Conservation (phyloP, 2,113 vertebrate genomes). For the Saguinus midas region DNA sequence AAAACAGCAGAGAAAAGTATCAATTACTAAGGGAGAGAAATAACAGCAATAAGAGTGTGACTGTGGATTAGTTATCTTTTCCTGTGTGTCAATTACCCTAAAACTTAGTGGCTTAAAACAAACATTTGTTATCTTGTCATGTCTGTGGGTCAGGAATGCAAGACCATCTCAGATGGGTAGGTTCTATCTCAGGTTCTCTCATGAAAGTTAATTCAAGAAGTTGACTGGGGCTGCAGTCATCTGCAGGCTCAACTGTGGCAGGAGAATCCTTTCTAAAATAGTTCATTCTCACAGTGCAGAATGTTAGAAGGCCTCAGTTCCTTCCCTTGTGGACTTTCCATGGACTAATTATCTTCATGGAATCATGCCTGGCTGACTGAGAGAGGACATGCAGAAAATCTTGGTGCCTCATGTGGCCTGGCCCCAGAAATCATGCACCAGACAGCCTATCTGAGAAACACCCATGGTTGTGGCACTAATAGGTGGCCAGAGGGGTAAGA, state of each 20-base stretch:
- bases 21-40: not conserved
- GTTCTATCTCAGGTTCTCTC: not conserved
- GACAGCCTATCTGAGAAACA: not conserved
- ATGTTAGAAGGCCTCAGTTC: not conserved
- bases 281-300: not conserved
- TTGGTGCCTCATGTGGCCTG: not conserved
- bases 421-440: not conserved
- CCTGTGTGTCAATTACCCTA: not conserved
- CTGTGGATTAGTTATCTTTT: not conserved
- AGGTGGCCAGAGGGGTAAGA: not conserved
- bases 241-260: not conserved
- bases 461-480: not conserved
- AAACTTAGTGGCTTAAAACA: not conserved
- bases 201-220: not conserved
- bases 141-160: not conserved
- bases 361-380: not conserved
- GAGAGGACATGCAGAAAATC: not conserved
- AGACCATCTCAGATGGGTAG: not conserved
- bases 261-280: not conserved
- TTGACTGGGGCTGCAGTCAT: not conserved
- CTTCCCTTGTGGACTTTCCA: not conserved
- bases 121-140: not conserved
- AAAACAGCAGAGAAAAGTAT: not conserved
- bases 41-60: not conserved
- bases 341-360: not conserved